These are phyloP conservation scores for Tiliqua scincoides DNA, from an alignment of 2,113 vertebrate genomes.

Conservation along the genomic window DNA sequence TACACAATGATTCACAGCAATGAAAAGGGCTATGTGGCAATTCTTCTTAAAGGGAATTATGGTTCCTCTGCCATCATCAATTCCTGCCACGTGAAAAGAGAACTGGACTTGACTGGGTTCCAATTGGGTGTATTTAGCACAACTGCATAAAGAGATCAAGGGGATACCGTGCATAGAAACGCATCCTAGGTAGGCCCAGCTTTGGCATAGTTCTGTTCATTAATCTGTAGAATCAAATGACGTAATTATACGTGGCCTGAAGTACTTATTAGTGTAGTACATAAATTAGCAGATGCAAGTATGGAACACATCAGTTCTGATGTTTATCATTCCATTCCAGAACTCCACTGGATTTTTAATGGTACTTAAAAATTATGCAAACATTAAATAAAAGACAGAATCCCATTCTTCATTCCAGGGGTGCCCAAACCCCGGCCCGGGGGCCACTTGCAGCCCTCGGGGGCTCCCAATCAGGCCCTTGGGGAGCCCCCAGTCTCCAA, in stretches of 20 bases:
- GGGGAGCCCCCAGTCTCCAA: too few species aligned
- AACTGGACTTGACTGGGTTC: neutral
- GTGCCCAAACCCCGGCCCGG: too few species aligned
- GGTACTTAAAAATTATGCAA: neutral
- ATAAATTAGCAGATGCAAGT: neutral
- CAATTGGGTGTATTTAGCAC: neutral
- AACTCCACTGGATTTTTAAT: neutral
- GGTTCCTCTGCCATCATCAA: neutral
- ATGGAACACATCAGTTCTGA: neutral
- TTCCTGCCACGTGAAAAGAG: accelerated
- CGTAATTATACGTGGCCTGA: neutral
- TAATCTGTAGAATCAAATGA: neutral
- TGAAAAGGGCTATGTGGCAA: neutral
- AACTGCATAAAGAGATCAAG: constrained; percentile 12
- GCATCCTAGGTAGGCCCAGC: neutral
- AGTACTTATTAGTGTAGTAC: neutral
- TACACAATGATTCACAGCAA: neutral
- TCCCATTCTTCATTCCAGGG: too few species aligned
- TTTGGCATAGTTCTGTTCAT: neutral
- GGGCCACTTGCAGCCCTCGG: too few species aligned
- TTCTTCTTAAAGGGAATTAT: neutral
- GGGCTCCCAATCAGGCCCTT: too few species aligned
- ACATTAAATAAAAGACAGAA: constrained; percentile 2
- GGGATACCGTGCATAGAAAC: constrained; percentile 31
- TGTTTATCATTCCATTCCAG: neutral